Base-by-base conservation (phyloP, 2,797 vertebrate species). In the Periparus ater region DNA sequence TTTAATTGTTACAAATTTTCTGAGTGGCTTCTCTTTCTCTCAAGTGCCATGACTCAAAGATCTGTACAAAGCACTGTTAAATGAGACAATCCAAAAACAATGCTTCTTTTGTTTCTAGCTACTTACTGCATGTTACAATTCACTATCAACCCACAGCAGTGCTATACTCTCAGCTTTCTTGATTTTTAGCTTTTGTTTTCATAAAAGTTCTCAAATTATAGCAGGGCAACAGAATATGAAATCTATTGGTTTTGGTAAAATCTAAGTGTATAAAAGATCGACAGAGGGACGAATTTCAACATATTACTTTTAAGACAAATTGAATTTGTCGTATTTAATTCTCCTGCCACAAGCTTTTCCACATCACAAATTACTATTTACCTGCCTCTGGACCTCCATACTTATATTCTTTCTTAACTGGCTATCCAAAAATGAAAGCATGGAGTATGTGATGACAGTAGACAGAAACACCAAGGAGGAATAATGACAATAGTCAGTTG, bases 381-480 rank as follows among this genome's bases (percentile, higher is more conserved):
- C 26, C 18, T 78, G 15, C 20, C 18, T 42, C n/a, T 26, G 11
- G 63, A 27, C 12, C 5, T 68, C 80, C 36, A 10, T 29, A 38
- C 47, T 78, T 30, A 12, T 58, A 27, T 38, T 75, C 7, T 74
- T 89, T 76, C 40, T 86, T 34, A 76, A 79, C 4, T 22, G 27
- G 40, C 10, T 75, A 30, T 32, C 10, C 11, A 68, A 76, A 84
- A 42, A 20, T 2, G 1, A 18, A 60, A 47, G 6, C 29, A 50
- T 40, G 12, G n/a, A 45, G 51, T 21, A 40, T 77, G 79, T 90
- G 75, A 94, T 94, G 71, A 40, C 8, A 29, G 76, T 88, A 90
- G 34, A 57, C 89, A 95, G 87, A 78, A 93, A 51, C 76, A 93
- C 25, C 36, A 91, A 80, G 91, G 75, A 91, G 93, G 70, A 81